A percentile compares a stretch with the other conserved stretches of the same genome.
Evolutionary conservation across 2,113 vertebrate species (phyloP).

Genomic region (Progne subis): DNA sequence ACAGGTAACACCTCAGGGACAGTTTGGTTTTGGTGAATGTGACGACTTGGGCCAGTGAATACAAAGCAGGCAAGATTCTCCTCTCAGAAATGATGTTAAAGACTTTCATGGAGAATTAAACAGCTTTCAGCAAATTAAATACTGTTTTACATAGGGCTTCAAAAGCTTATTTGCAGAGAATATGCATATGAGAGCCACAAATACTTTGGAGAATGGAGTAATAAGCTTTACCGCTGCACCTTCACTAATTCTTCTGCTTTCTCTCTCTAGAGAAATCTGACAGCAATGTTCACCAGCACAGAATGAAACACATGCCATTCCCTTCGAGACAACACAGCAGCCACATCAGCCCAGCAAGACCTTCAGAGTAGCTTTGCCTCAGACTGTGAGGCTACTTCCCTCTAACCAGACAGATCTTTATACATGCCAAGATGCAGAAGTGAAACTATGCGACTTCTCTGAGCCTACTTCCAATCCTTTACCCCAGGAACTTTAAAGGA

Average conservation of each 20-base stretch:
- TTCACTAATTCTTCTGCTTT: neutral
- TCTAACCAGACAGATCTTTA: neutral
- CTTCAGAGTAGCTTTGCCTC: neutral
- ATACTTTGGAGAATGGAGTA: neutral
- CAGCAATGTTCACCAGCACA: neutral
- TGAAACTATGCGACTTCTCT: neutral
- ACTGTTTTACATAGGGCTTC: neutral
- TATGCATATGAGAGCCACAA: neutral
- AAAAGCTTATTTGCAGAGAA: neutral
- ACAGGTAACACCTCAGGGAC: neutral
- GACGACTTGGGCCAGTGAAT: neutral
- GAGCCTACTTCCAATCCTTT: neutral
- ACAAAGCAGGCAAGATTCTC: neutral
- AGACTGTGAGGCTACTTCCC: neutral
- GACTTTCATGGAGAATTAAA: neutral
- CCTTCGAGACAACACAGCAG: fast-evolving
- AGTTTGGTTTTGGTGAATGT: neutral
- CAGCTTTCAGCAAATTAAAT: neutral
- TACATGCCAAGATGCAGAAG: neutral
- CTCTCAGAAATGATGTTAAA: neutral
- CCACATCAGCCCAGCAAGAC: neutral
- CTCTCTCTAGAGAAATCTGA: neutral
- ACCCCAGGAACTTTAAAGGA: neutral
- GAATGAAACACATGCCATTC: neutral
- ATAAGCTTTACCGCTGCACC: neutral